Evolutionary conservation across 2,888 invertebrate genomes (phyloP).

Genomic region (Perizoma affinitatum): DNA sequence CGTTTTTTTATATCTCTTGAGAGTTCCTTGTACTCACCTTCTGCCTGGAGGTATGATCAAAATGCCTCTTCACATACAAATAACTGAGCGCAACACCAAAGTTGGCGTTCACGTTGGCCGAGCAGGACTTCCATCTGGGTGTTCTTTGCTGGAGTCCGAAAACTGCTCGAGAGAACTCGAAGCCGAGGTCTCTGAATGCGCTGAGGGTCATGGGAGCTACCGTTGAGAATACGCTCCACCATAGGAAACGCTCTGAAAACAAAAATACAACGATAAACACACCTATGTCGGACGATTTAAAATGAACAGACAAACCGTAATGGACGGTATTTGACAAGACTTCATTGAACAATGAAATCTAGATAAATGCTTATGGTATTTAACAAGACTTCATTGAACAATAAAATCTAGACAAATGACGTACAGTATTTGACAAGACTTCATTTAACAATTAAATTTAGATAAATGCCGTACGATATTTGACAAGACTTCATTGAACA

Average conservation of each 20-base stretch:
- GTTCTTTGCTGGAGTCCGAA: slow-evolving; percentile 86
- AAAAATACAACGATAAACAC: neutral
- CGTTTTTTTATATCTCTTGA: no score
- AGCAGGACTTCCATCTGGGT: slow-evolving; percentile 87
- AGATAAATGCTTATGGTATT: no score
- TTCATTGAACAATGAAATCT: no score
- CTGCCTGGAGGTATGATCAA: slow-evolving; percentile 82
- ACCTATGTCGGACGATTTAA: no score
- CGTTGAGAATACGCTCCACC: slow-evolving; percentile 88
- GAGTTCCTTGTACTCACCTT: slow-evolving; percentile 68
- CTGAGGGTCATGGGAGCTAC: slow-evolving; percentile 85
- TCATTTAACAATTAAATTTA: no score
- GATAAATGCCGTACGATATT: no score
- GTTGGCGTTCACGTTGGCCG: slow-evolving; percentile 86
- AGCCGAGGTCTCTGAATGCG: slow-evolving; percentile 84
- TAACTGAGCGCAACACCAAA: slow-evolving; percentile 87
- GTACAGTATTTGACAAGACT: no score
- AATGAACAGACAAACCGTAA: no score
- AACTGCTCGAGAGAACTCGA: slow-evolving; percentile 86
- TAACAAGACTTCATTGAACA: no score
- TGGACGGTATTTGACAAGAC: no score
- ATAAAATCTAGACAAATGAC: no score
- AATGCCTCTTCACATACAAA: slow-evolving; percentile 85
- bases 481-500: no score
- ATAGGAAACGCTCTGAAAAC: slow-evolving; percentile 86